These are phyloP conservation scores for Dipus sagitta DNA, from an alignment of 2,797 vertebrate genomes.

Conservation along the genomic window DNA sequence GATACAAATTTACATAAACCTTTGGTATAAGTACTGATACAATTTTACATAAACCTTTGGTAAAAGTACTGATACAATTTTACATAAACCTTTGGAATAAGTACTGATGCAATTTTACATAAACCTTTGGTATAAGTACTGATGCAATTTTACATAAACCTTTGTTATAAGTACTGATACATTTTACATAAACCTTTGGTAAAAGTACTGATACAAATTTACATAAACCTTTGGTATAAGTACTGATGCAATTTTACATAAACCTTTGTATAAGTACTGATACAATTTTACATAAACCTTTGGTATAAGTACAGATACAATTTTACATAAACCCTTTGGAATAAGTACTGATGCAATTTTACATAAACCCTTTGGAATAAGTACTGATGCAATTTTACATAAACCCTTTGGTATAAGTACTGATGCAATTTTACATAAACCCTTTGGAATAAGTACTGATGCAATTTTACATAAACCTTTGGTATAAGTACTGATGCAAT, in stretches of 20 bases:
- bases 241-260: neutral
- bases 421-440: constrained; percentile 27
- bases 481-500: too few relatives aligned
- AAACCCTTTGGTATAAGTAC: neutral
- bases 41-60: neutral
- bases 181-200: neutral
- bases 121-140: neutral
- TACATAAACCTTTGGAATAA: neutral
- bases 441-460: too few relatives aligned
- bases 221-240: neutral
- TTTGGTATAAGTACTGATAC: neutral
- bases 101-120: neutral
- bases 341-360: too few relatives aligned
- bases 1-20: neutral
- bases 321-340: neutral
- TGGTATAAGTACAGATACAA: neutral
- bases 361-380: too few relatives aligned
- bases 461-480: too few relatives aligned
- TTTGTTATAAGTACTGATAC: neutral
- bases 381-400: too few relatives aligned
- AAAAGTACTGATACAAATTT: neutral
- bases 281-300: constrained; percentile 7
- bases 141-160: neutral
- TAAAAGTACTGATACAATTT: neutral
- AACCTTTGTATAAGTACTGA: neutral